Conservation (phyloP, 2,113 vertebrate genomes). For the Romanogobio albipinnatus region DNA sequence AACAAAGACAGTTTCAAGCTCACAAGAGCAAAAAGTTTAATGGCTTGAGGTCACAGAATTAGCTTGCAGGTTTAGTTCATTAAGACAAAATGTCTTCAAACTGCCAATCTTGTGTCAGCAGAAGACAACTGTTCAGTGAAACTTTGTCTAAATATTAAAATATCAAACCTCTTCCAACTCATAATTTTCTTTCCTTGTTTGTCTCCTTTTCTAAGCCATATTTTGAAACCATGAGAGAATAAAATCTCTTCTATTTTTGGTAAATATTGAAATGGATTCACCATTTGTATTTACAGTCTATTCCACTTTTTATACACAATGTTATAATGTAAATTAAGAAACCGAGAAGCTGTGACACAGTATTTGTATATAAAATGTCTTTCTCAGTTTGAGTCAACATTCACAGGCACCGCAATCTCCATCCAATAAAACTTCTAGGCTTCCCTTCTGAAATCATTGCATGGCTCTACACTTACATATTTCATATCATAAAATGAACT, state of each 20-base stretch:
- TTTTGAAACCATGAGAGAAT: background rate
- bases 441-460: background rate
- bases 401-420: background rate
- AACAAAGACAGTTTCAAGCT: background rate
- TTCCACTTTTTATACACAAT: background rate
- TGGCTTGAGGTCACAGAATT: slow-evolving; percentile 28
- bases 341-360: background rate
- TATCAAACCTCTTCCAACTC: background rate
- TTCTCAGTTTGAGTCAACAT: background rate
- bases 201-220: background rate
- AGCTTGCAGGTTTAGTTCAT: slow-evolving; percentile 31
- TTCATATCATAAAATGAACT: background rate
- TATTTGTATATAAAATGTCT: background rate
- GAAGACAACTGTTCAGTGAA: background rate
- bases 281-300: background rate
- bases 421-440: background rate
- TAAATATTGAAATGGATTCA: background rate
- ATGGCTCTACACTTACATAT: background rate
- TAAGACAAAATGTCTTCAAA: slow-evolving; percentile 8
- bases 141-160: background rate
- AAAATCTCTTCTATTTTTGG: background rate
- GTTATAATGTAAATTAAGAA: background rate
- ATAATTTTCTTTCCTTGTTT: background rate
- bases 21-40: background rate
- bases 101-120: slow-evolving; percentile 15